A percentile compares a stretch with the other conserved stretches of the same genome.
These are phyloP conservation scores for Proteles cristata DNA, from an alignment of 2,113 vertebrate species.

Conservation along the genomic window DNA sequence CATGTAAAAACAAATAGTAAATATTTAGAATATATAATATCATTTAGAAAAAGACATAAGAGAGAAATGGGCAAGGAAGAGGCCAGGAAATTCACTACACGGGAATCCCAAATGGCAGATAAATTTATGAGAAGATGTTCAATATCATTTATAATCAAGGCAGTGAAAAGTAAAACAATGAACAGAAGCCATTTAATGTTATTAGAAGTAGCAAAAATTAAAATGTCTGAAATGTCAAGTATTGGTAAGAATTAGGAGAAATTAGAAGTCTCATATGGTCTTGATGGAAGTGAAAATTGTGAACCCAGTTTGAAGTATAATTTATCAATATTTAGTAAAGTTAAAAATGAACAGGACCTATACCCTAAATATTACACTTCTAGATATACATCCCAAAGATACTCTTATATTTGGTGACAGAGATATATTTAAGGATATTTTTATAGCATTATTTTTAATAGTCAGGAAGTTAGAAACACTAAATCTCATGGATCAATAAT, in stretches of 20 bases:
- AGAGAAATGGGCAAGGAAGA: neutral
- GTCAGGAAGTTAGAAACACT: neutral
- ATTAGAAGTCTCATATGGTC: neutral
- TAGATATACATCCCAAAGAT: neutral
- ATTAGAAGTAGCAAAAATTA: neutral
- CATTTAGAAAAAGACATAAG: neutral
- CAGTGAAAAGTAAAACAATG: neutral
- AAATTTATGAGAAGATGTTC: neutral
- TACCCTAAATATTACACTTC: neutral
- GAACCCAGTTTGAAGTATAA: neutral
- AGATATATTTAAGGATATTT: neutral
- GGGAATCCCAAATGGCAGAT: neutral
- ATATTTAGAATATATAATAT: neutral
- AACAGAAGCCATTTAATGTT: neutral
- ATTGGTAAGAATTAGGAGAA: neutral
- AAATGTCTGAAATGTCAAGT: neutral
- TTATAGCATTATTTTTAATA: neutral
- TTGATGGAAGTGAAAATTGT: neutral
- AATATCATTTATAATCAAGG: neutral
- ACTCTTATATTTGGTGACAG: neutral
- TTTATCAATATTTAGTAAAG: conserved; percentile 36
- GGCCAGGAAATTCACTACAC: conserved; percentile 15
- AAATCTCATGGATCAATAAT: conserved; percentile 3
- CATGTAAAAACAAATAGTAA: neutral
- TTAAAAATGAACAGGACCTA: neutral